A percentile compares a stretch with the other conserved stretches of the same genome.
Evolutionary conservation across 2,888 invertebrate genomes (phyloP).

Genomic region (Philonicus albiceps): DNA sequence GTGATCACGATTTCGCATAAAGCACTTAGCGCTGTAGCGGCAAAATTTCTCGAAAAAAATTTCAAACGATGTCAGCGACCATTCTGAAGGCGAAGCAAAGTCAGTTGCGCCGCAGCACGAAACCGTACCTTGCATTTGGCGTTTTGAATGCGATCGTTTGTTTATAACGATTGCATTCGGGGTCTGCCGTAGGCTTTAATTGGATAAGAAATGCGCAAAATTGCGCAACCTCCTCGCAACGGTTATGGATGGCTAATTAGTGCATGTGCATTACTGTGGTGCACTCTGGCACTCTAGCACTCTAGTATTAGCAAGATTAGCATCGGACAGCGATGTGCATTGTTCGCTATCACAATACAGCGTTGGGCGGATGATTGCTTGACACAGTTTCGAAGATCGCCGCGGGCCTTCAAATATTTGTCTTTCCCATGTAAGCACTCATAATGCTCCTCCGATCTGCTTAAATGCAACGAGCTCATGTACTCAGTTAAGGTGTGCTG

Average conservation of each 20-base stretch:
- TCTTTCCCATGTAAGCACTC: slow-evolving; percentile 28
- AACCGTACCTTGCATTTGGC: neutral
- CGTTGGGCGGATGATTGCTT: slow-evolving; percentile 26
- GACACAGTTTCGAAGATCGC: slow-evolving; percentile 36
- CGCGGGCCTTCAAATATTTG: slow-evolving; percentile 26
- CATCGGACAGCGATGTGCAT: slow-evolving; percentile 18
- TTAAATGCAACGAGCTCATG: neutral
- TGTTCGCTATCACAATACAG: neutral
- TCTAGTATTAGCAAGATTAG: neutral
- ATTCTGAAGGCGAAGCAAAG: neutral
- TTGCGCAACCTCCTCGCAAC: neutral
- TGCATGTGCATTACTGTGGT: neutral
- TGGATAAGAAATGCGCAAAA: slow-evolving; percentile 16
- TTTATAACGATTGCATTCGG: neutral
- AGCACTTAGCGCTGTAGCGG: neutral
- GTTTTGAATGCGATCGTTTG: neutral
- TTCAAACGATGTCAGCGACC: slow-evolving; percentile 30
- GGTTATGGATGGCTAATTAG: slow-evolving; percentile 41
- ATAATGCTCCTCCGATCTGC: neutral
- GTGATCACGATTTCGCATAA: slow-evolving; percentile 31
- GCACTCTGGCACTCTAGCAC: neutral
- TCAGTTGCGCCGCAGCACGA: neutral
- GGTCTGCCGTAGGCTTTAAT: slow-evolving; percentile 22
- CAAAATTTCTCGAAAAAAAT: neutral
- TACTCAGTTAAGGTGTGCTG: neutral